Percentiles rank a stretch among this genome's conserved stretches.
Conservation (phyloP, 2,888 invertebrate species). For the Ochropleura plecta region DNA sequence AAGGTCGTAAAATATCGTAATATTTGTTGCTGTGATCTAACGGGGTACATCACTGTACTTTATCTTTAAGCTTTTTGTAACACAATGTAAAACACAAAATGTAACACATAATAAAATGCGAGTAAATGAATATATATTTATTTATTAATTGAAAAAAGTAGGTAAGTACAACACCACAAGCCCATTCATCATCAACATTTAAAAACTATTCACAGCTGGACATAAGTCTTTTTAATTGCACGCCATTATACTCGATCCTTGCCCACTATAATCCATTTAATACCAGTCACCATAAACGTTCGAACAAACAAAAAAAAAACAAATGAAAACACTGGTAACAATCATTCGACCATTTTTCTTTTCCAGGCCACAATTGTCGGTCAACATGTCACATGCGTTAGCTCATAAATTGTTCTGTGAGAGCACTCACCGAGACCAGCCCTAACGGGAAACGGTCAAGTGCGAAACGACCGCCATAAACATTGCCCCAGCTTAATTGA, state of each 20-base stretch:
- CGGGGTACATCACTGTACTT: too few species aligned
- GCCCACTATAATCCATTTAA: background rate
- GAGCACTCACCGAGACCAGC: constrained; percentile 51
- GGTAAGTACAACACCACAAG: background rate
- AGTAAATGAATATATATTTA: too few species aligned
- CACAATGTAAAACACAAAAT: too few species aligned
- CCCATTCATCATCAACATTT: background rate
- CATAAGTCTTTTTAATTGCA: background rate
- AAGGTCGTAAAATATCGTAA: too few species aligned
- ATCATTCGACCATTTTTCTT: constrained; percentile 41
- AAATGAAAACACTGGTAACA: constrained; percentile 10
- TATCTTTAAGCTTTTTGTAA: too few species aligned
- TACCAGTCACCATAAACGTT: constrained; percentile 1
- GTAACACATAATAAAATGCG: too few species aligned
- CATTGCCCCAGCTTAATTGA: constrained; percentile 61
- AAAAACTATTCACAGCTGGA: background rate
- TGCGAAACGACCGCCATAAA: constrained; percentile 66
- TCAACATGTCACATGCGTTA: constrained; percentile 38
- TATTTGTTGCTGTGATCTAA: too few species aligned
- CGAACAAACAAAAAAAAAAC: constrained; percentile 1
- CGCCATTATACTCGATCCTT: background rate
- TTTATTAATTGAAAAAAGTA: background rate
- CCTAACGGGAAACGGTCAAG: constrained; percentile 66
- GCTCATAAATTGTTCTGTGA: constrained; percentile 61
- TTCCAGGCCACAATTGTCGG: constrained; percentile 36